Evolutionary conservation across 2,113 vertebrate species (phyloP).

Genomic region (Pseudolaguvia tuberculata): DNA sequence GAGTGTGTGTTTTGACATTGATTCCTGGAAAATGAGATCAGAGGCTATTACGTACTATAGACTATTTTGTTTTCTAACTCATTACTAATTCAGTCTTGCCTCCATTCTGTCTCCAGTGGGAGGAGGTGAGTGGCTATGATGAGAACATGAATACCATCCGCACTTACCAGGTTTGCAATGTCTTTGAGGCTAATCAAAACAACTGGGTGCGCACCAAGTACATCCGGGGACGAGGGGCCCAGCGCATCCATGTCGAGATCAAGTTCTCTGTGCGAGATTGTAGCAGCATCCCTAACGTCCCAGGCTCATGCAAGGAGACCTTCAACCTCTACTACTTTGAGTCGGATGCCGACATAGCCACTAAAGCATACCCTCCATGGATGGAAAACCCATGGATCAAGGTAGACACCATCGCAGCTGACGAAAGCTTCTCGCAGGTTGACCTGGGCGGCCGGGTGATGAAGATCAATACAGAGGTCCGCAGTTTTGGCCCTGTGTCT

Average conservation of each 20-base stretch:
- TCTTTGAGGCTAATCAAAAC: constrained; percentile 90
- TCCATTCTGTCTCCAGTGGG: constrained; percentile 74
- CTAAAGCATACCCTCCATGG: constrained; percentile 81
- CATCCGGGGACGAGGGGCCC: constrained; percentile 80
- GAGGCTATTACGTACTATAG: neutral
- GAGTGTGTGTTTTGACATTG: neutral
- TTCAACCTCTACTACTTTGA: constrained; percentile 95
- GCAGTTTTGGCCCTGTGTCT: constrained; percentile 91
- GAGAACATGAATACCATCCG: constrained; percentile 98
- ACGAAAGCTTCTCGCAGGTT: constrained; percentile 95
- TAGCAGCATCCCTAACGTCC: constrained; percentile 91
- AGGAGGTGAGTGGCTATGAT: constrained; percentile 95
- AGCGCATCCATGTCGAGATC: constrained; percentile 95
- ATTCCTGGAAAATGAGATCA: constrained; percentile 16
- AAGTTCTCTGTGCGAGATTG: constrained; percentile 96
- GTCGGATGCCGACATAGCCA: constrained; percentile 80
- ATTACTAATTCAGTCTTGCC: constrained; percentile 28
- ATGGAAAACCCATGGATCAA: constrained; percentile 98
- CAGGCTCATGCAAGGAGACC: constrained; percentile 95
- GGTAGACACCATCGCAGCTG: constrained; percentile 92
- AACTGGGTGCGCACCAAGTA: constrained; percentile 95
- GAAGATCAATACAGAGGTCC: constrained; percentile 94
- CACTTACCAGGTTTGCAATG: constrained; percentile 96
- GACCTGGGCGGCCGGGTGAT: constrained; percentile 89
- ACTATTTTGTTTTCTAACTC: constrained; percentile 6